phyloP scores from a whole-genome alignment of 2,797 vertebrate genomes.

The Acropternis orthonyx region DNA sequence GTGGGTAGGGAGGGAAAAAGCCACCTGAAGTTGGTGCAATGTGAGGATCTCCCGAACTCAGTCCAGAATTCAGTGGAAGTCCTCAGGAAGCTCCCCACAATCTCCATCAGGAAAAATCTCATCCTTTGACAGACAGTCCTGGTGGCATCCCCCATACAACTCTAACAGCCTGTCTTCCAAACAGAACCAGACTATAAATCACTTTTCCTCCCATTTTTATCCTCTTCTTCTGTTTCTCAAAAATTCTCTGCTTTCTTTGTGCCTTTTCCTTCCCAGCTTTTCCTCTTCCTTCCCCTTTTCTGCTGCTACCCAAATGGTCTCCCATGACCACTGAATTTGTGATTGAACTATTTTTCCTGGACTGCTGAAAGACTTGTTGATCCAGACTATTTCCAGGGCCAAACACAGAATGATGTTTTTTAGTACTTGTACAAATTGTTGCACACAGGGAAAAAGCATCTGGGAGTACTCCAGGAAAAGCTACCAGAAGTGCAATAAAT shows the following conservation, averaged over 20 bases:
- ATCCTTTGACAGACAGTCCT: background rate
- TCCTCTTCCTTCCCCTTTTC: background rate
- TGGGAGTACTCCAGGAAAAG: background rate
- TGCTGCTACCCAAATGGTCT: background rate
- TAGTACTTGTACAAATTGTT: background rate
- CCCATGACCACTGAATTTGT: background rate
- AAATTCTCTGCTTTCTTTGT: background rate
- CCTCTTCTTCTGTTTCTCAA: background rate
- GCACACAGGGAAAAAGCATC: background rate
- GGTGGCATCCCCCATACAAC: rapidly evolving
- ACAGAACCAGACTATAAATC: background rate
- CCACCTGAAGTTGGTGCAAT: background rate
- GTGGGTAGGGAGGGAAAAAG: background rate
- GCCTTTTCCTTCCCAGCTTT: background rate
- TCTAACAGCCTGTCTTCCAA: background rate
- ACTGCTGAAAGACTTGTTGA: background rate
- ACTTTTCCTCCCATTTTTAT: background rate
- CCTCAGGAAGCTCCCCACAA: background rate
- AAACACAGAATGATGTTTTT: background rate
- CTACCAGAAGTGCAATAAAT: background rate
- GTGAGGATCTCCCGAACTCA: rapidly evolving
- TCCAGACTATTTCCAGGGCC: background rate
- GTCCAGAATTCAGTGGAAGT: background rate
- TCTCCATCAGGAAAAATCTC: background rate
- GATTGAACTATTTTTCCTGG: background rate